Conservation (phyloP, 2,888 invertebrate genomes). For the Hetaerina titia region DNA sequence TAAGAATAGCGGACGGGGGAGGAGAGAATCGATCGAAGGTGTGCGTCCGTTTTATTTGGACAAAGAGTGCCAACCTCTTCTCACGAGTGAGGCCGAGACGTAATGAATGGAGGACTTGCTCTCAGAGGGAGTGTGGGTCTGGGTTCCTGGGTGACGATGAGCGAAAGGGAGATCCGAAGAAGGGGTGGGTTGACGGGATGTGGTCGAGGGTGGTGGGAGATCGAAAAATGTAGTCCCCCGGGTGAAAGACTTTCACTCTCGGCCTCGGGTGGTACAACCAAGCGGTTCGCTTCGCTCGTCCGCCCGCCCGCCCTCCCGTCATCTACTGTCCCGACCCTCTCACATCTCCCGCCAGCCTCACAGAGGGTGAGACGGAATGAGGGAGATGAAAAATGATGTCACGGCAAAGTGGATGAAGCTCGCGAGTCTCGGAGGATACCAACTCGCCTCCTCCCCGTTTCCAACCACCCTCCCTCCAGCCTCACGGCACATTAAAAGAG, state of each 20-base stretch:
- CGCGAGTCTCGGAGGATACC: background rate
- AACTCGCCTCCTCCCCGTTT: too few relatives aligned
- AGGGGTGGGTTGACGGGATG: background rate
- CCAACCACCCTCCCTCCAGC: too few relatives aligned
- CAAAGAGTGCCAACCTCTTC: background rate
- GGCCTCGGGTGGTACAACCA: background rate
- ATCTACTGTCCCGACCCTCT: background rate
- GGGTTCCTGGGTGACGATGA: too few relatives aligned
- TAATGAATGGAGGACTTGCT: background rate
- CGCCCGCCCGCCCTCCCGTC: background rate
- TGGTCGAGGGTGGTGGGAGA: background rate
- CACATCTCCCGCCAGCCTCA: background rate
- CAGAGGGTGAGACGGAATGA: background rate
- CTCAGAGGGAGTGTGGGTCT: background rate
- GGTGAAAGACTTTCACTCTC: conserved; percentile 14
- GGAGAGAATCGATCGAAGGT: too few relatives aligned
- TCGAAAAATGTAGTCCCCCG: background rate
- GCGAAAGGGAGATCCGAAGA: background rate
- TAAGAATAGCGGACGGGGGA: too few relatives aligned
- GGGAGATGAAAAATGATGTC: background rate
- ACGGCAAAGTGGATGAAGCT: background rate
- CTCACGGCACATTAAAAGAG: too few relatives aligned
- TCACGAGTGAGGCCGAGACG: background rate
- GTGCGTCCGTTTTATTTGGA: background rate
- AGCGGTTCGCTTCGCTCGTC: background rate